Percentiles rank a stretch among this genome's conserved stretches.
phyloP scores from a whole-genome alignment of 2,888 invertebrate species.

The Synergus umbraculus region DNA sequence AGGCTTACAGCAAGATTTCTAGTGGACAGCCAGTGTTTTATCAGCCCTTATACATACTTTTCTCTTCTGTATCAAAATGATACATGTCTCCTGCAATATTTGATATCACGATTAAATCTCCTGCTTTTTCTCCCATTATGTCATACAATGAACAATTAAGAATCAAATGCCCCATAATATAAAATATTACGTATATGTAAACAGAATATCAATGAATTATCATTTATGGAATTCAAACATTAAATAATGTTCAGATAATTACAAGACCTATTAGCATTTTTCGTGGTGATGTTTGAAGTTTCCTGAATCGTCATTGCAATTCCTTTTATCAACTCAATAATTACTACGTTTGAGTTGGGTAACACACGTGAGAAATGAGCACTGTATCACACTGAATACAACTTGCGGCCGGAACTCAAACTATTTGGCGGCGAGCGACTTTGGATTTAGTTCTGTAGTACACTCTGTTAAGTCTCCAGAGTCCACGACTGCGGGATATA shows the following conservation, averaged over 20 bases:
- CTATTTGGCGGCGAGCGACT: conserved; percentile 27
- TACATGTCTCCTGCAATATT: conserved; percentile 5
- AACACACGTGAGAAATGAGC: conserved; percentile 30
- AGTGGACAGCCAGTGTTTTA: conserved; percentile 28
- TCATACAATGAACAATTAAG: neutral
- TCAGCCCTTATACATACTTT: neutral
- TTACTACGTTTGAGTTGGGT: conserved; percentile 8
- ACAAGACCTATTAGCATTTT: neutral
- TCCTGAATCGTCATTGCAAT: neutral
- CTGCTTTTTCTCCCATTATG: neutral
- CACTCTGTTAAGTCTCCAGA: conserved; percentile 48
- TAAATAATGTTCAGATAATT: neutral
- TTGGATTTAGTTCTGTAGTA: conserved; percentile 50
- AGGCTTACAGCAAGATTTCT: conserved; percentile 33
- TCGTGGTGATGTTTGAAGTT: conserved; percentile 11
- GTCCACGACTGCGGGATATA: conserved; percentile 8
- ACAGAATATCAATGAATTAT: too few species aligned
- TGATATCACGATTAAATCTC: neutral
- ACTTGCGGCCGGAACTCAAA: conserved; percentile 28
- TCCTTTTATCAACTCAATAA: conserved; percentile 26
- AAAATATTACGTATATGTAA: too few species aligned
- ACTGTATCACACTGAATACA: conserved; percentile 8
- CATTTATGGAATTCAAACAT: too few species aligned
- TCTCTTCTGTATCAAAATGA: conserved; percentile 17
- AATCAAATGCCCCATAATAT: too few species aligned